A percentile compares a stretch with the other conserved stretches of the same genome.
These are phyloP conservation scores for Gymnobelideus leadbeateri DNA, from an alignment of 2,113 vertebrate species.

Conservation along the genomic window DNA sequence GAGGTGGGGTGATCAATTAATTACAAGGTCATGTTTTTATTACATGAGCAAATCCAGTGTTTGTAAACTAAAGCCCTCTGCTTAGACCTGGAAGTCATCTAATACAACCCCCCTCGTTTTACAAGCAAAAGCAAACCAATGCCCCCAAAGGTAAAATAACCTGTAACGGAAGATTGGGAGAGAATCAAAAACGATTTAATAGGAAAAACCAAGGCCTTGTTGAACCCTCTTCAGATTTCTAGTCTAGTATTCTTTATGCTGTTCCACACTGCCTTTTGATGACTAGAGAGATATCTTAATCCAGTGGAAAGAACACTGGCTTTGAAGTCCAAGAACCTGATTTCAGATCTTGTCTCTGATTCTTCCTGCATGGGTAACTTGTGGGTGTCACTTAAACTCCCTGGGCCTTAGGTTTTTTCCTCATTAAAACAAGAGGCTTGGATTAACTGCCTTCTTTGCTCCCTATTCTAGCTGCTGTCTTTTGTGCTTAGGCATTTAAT, in stretches of 20 bases:
- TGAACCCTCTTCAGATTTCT: neutral
- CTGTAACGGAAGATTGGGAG: neutral
- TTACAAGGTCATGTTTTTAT: constrained; percentile 22
- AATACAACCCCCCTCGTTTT: constrained; percentile 4
- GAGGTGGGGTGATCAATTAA: neutral
- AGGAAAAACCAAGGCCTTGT: neutral
- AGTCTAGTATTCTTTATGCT: neutral
- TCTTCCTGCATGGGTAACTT: neutral
- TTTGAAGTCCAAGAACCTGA: neutral
- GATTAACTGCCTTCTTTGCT: neutral
- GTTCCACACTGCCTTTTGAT: neutral
- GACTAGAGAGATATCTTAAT: neutral
- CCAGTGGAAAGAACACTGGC: neutral
- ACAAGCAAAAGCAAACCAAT: neutral
- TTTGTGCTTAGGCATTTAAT: neutral
- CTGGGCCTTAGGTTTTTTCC: neutral
- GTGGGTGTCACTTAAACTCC: neutral
- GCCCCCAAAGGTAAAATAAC: neutral
- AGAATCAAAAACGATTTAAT: neutral
- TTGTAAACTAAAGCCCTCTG: constrained; percentile 24
- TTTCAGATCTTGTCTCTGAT: neutral
- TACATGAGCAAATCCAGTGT: constrained; percentile 34
- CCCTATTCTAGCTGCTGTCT: neutral
- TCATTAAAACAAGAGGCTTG: neutral
- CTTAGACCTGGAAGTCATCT: constrained; percentile 49